Conservation (phyloP, 2,113 vertebrate species). For the Brienomyrus brachyistius region DNA sequence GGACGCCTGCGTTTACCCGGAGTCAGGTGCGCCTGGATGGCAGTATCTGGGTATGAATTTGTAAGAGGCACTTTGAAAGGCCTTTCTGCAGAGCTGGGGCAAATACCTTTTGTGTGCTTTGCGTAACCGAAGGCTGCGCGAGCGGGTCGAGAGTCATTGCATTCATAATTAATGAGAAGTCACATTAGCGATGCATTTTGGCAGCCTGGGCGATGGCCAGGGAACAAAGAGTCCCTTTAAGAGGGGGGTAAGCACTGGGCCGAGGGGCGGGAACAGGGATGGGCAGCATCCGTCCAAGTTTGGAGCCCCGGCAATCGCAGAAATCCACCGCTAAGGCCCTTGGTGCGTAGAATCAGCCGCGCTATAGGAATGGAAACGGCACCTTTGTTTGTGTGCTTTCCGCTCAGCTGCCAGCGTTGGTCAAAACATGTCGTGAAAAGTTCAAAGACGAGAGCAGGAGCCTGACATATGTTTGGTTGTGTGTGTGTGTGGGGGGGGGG, state of each 20-base stretch:
- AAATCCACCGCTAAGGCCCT: conserved; percentile 21
- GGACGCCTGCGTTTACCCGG: conserved; percentile 36
- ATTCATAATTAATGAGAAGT: conserved; percentile 52
- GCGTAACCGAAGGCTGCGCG: conserved; percentile 36
- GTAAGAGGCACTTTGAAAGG: conserved; percentile 29
- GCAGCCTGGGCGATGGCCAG: conserved; percentile 29
- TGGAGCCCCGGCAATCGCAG: background rate
- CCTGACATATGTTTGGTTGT: conserved; percentile 37
- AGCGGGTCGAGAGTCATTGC: conserved; percentile 36
- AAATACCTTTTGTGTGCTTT: conserved; percentile 29
- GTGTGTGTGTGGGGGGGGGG: conserved; percentile 13
- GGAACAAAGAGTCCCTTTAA: conserved; percentile 36
- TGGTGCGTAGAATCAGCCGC: conserved; percentile 34
- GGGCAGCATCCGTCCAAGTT: background rate
- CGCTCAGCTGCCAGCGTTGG: conserved; percentile 36
- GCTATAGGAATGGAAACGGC: conserved; percentile 42
- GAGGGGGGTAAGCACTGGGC: conserved; percentile 21
- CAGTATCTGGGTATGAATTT: conserved; percentile 41
- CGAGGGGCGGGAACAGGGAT: background rate
- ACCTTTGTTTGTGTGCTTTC: conserved; percentile 44
- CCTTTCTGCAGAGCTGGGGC: conserved; percentile 5
- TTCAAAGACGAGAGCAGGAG: conserved; percentile 38
- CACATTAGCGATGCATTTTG: conserved; percentile 40
- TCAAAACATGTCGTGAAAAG: conserved; percentile 34
- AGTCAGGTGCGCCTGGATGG: conserved; percentile 40